These are phyloP conservation scores for Eurytoma californica DNA, from an alignment of 2,888 invertebrate species.

Conservation along the genomic window DNA sequence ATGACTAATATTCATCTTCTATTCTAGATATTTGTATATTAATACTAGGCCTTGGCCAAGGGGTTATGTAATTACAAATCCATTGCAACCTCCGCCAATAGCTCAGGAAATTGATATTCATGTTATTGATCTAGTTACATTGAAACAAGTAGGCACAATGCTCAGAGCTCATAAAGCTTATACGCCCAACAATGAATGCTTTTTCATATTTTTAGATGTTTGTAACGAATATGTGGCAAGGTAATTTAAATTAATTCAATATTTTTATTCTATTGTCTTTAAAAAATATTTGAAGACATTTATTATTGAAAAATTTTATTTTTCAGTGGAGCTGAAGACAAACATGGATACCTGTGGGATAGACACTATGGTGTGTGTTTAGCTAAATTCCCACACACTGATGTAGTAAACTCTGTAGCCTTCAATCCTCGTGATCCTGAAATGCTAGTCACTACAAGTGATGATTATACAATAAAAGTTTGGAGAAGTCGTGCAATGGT, in stretches of 20 bases:
- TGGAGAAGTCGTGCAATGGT: constrained; percentile 77
- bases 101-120: constrained; percentile 92
- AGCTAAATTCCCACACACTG: constrained; percentile 84
- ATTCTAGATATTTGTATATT: constrained; percentile 84
- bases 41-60: constrained; percentile 90
- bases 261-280: constrained; percentile 4
- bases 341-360: constrained; percentile 90
- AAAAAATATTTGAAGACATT: constrained; percentile 30
- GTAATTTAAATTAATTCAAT: constrained; percentile 72
- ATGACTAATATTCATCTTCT: constrained; percentile 14
- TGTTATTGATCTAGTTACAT: constrained; percentile 86
- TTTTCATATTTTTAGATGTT: constrained; percentile 90
- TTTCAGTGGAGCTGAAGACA: constrained; percentile 88
- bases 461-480: constrained; percentile 86
- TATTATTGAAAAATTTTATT: background rate
- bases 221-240: constrained; percentile 89
- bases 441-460: constrained; percentile 89
- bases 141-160: constrained; percentile 87
- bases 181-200: constrained; percentile 89
- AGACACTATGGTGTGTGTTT: constrained; percentile 88
- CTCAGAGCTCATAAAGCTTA: constrained; percentile 87
- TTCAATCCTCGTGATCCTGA: constrained; percentile 88
- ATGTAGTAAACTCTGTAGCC: constrained; percentile 90
- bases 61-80: constrained; percentile 84
- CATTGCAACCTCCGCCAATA: constrained; percentile 88